Base-by-base conservation (phyloP, 1,140 invertebrate genomes). In the Pissodes strobi region DNA sequence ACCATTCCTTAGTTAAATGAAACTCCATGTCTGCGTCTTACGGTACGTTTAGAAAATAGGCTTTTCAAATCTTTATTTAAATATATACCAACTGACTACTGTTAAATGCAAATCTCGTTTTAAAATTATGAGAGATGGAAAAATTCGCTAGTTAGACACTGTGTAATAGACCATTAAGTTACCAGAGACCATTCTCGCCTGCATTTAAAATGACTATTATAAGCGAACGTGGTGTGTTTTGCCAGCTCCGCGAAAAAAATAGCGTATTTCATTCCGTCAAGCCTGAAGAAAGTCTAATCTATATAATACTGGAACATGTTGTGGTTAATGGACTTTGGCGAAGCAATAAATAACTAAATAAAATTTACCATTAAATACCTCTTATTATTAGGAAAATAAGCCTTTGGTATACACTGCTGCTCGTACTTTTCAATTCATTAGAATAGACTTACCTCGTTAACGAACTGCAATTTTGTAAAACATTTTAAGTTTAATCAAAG, bases 211-310 rank as follows among this genome's bases (percentile, higher is more conserved):
- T 53, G 17, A 53, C 34, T 53, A 53, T 53, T 18, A 53, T 53
- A 53, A 37, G 38, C 19, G 41, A 2, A 18, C 19, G 17, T 53
- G 9, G 30, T 53, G 19, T 34, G 51, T 53, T 53, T 53, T 10
- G 27, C 51, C 19, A 45, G 51, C 17, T n/a, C 8, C 18, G 2
- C 4, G 4, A 19, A 27, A 49, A 49, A 49, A 49, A 49, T 27
- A 22, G 18, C 46, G n/a, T 27, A 19, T 38, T 38, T 53, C 17
- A 53, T 39, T 38, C 19, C 37, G 34, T 22, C 27, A 39, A 8
- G 51, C 51, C 51, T 18, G 51, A 53, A 53, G 51, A 53, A 53
- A 53, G 51, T 45, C 41, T 53, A 53, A 53, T 53, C 25, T 53
- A 39, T 53, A 53, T 53, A 39, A 53, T 53, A 53, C 51, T 38